Evolutionary conservation across 2,888 invertebrate genomes (phyloP), one percentile per base, ranked within the genome.

Genomic region (Lithodes maja): DNA sequence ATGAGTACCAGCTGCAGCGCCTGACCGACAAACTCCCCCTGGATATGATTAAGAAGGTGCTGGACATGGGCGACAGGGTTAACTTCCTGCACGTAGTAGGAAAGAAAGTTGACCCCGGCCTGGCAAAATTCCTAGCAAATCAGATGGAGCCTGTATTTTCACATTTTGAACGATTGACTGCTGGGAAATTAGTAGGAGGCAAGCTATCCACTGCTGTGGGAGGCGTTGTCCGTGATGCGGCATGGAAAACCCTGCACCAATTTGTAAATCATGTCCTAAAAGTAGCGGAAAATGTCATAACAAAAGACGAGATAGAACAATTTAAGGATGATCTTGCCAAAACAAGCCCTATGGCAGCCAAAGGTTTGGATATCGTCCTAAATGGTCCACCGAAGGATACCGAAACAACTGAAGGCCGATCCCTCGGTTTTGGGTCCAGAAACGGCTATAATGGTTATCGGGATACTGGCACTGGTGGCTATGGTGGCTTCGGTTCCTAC

Each of bases 61-160:
- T 90, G 54, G 87, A 87, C n/a, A 50, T 90, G n/a, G 90, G 90
- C 3, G 90, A 90, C 82, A 81, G 81, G n/a, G 87, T 87, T 7
- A 90, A 90, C 75, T 87, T 90, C 69, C 77, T 90, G 50, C 90
- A 87, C 52, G 81, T 87, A 3, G 85, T 90, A 9, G 90, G 90
- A 7, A 87, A 87, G 79, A 84, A 80, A 33, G 87, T 90, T n/a
- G 90, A 90, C 68, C 85, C 87, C n/a, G 87, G 87, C 12, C 87
- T 90, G 3, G 81, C 90, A 1, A n/a, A 33, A 52, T 87, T 82
- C 82, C 5, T 90, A 2, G 85, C 85, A 2, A 75, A 90, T 61
- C 68, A 87, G 55, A 54, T 90, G 9, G 74, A 90, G 79, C 84
- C 84, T 2, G 49, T 88, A 7, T 88, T 88, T 49, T 55, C 55